phyloP scores from a whole-genome alignment of 2,113 vertebrate species.

The Australoheros scitulus region DNA sequence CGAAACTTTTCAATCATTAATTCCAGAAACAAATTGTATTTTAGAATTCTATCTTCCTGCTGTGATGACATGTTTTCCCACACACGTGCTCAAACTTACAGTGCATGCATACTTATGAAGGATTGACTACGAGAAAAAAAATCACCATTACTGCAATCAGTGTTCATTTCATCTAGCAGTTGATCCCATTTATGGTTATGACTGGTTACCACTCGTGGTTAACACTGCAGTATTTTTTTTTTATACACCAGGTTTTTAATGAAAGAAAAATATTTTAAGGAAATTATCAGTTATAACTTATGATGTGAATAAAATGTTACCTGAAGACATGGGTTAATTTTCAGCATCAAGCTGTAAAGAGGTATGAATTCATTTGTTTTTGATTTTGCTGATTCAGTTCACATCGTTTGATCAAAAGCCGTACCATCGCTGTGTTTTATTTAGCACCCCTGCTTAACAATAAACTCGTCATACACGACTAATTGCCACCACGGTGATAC shows the following conservation, averaged over 20 bases:
- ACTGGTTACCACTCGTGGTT: no score
- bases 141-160: neutral
- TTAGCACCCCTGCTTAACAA: neutral
- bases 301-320: neutral
- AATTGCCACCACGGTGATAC: neutral
- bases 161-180: no score
- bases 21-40: neutral
- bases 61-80: no score
- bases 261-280: neutral
- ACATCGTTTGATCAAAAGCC: neutral
- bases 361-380: neutral
- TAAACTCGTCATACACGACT: neutral
- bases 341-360: neutral
- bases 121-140: neutral
- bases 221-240: neutral
- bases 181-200: no score
- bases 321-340: neutral
- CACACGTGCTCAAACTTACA: no score
- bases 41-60: no score
- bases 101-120: neutral
- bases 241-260: neutral
- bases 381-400: conserved; percentile 6
- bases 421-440: neutral
- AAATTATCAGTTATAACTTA: neutral
- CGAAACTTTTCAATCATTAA: neutral